Percentiles rank a stretch among this genome's conserved stretches.
These are phyloP conservation scores for Mugil cephalus DNA, from an alignment of 2,113 vertebrate genomes.

Conservation along the genomic window DNA sequence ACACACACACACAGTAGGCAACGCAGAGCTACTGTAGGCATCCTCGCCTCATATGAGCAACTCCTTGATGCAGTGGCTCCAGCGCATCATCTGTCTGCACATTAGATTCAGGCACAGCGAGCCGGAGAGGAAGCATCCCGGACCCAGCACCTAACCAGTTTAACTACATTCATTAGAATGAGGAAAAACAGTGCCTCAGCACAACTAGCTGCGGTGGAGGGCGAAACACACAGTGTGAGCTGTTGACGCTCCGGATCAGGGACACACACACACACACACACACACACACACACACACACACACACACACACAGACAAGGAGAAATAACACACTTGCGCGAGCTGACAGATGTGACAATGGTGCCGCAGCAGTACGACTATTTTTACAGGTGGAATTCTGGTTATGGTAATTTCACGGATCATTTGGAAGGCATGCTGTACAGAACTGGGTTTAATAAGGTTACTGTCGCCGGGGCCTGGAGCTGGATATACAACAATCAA, in stretches of 20 bases:
- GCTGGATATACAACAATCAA: slow-evolving; percentile 18
- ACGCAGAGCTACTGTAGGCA: slow-evolving; percentile 40
- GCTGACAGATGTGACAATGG: slow-evolving; percentile 15
- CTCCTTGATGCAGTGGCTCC: slow-evolving; percentile 71
- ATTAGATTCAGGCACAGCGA: slow-evolving; percentile 69
- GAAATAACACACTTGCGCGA: slow-evolving; percentile 16
- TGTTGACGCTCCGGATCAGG: slow-evolving; percentile 34
- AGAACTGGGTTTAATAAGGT: slow-evolving; percentile 46
- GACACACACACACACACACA: slow-evolving; percentile 4
- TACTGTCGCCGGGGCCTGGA: slow-evolving; percentile 17
- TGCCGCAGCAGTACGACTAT: slow-evolving; percentile 5
- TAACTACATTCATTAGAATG: slow-evolving; percentile 74
- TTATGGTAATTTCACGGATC: slow-evolving; percentile 52
- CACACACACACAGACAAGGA: slow-evolving; percentile 4
- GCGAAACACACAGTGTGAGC: slow-evolving; percentile 41
- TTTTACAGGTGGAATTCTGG: slow-evolving; percentile 52
- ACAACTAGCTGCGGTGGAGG: slow-evolving; percentile 42
- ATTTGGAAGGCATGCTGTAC: slow-evolving; percentile 33
- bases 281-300: slow-evolving; percentile 1
- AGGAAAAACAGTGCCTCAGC: slow-evolving; percentile 54
- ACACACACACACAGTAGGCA: slow-evolving; percentile 48
- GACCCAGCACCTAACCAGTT: slow-evolving; percentile 66
- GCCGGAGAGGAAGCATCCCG: slow-evolving; percentile 61
- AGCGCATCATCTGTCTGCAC: slow-evolving; percentile 75
- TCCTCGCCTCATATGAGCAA: slow-evolving; percentile 61